These are phyloP conservation scores for Anarsia innoxiella DNA, from an alignment of 2,888 invertebrate genomes.

Conservation along the genomic window DNA sequence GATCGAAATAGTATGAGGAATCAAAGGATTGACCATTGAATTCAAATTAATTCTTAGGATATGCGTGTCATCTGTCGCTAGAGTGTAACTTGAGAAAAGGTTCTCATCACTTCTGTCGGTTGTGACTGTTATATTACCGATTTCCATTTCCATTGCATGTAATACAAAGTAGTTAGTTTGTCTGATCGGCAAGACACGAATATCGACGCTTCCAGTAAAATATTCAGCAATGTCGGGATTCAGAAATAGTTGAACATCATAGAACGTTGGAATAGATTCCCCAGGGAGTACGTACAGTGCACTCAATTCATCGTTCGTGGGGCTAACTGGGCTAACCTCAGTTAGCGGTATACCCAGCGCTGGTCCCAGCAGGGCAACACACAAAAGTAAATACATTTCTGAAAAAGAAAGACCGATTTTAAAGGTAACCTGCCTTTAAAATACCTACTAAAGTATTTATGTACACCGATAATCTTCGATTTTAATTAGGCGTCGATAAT, in stretches of 20 bases:
- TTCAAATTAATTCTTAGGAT: slow-evolving; percentile 62
- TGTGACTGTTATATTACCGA: slow-evolving; percentile 33
- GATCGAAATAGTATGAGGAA: slow-evolving; percentile 68
- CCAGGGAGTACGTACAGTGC: slow-evolving; percentile 69
- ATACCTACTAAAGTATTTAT: no score
- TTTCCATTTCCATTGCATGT: slow-evolving; percentile 61
- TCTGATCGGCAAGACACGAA: slow-evolving; percentile 44
- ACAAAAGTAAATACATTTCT: slow-evolving; percentile 56
- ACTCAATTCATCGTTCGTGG: slow-evolving; percentile 22
- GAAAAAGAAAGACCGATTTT: slow-evolving; percentile 23
- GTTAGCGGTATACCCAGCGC: slow-evolving; percentile 32
- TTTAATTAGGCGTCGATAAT: no score
- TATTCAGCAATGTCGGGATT: slow-evolving; percentile 49
- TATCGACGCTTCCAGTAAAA: slow-evolving; percentile 62
- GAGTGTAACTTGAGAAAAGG: slow-evolving; percentile 24
- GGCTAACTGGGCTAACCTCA: slow-evolving; percentile 15
- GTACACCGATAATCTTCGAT: no score
- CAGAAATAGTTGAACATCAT: slow-evolving; percentile 64
- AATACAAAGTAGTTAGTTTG: no score
- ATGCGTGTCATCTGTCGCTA: slow-evolving; percentile 54
- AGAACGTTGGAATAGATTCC: slow-evolving; percentile 66
- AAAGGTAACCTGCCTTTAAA: no score
- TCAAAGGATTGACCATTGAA: slow-evolving; percentile 35
- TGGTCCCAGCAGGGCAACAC: slow-evolving; percentile 39
- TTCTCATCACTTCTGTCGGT: slow-evolving; percentile 21